Evolutionary conservation across 2,797 vertebrate genomes (phyloP).

Genomic region (Malurus leucopterus): DNA sequence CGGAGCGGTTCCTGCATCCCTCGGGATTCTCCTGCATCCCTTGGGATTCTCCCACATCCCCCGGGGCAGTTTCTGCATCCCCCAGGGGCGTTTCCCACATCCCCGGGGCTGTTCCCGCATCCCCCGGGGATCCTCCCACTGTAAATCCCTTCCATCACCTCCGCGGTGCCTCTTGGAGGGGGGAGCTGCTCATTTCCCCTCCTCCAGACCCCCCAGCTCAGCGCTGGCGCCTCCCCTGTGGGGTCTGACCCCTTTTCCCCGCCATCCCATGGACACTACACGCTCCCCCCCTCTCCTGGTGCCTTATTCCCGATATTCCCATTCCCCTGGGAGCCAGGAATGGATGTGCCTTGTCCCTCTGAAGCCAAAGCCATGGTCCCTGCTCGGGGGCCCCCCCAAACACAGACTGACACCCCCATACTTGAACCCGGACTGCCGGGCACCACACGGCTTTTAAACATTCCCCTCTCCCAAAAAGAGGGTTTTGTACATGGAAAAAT

Average conservation of each 20-base stretch:
- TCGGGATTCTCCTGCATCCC: not conserved
- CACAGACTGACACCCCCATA: not conserved
- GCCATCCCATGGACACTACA: not conserved
- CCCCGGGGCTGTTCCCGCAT: no score
- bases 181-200: not conserved
- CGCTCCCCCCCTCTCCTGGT: not conserved
- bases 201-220: not conserved
- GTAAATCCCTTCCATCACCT: not conserved
- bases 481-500: not conserved
- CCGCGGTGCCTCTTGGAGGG: not conserved
- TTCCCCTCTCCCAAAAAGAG: not conserved
- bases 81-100: no score
- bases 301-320: not conserved
- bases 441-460: not conserved
- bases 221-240: accelerated
- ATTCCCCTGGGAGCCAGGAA: not conserved
- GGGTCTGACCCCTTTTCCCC: not conserved
- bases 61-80: no score
- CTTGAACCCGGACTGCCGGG: not conserved
- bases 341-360: not conserved
- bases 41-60: no score
- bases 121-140: not conserved
- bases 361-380: not conserved
- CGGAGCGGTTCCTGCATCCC: no score
- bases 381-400: not conserved